Conservation (phyloP, 2,888 invertebrate genomes). For the Morinoia aosen region DNA sequence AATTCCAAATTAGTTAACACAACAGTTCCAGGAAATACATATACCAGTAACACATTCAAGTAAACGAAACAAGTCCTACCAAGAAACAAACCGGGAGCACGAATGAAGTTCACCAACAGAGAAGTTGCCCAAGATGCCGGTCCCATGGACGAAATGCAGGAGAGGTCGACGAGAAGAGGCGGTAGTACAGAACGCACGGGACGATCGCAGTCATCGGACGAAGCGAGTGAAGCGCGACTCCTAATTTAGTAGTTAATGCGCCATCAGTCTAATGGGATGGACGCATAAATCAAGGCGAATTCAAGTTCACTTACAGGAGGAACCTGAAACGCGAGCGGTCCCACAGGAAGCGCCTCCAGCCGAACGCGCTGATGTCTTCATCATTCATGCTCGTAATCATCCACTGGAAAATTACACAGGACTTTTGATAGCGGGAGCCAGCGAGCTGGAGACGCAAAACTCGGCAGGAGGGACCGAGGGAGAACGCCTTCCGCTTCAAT, state of each 20-base stretch:
- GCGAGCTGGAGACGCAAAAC: conserved; percentile 21
- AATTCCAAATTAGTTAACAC: not conserved
- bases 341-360: conserved; percentile 32
- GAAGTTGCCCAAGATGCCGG: not conserved
- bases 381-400: conserved; percentile 36
- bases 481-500: not conserved
- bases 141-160: not conserved
- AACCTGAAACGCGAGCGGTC: not conserved
- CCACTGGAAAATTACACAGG: conserved; percentile 51
- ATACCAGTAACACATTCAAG: not conserved
- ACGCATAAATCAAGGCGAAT: conserved; percentile 48
- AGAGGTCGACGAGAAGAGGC: not conserved
- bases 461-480: not conserved
- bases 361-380: conserved; percentile 43
- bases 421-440: conserved; percentile 35
- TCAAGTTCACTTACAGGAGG: conserved; percentile 26
- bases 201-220: not conserved
- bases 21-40: not conserved
- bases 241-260: conserved; percentile 49
- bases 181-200: not conserved
- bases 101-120: not conserved
- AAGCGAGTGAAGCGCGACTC: conserved; percentile 15
- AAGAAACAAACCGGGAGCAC: not conserved
- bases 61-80: not conserved
- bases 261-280: conserved; percentile 46